Percentiles rank a stretch among this genome's conserved stretches.
Evolutionary conservation across 1,140 invertebrate species (phyloP).

Genomic region (Cydia splendana): DNA sequence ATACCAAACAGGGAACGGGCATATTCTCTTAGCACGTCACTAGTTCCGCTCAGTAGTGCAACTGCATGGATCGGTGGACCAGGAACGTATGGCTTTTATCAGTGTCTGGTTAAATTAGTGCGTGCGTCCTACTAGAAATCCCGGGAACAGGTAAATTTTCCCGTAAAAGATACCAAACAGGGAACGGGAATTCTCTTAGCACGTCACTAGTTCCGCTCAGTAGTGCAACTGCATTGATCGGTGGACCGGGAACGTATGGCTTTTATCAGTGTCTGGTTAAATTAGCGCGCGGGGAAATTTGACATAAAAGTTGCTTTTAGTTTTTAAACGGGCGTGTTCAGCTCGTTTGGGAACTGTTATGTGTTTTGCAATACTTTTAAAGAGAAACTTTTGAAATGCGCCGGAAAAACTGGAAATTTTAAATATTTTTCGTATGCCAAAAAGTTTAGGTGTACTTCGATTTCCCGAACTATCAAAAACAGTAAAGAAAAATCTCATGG

Average conservation of each 20-base stretch:
- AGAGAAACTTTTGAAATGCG: too few species aligned
- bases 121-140: background rate
- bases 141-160: background rate
- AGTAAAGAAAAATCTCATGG: too few species aligned
- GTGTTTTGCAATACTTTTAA: constrained; percentile 34
- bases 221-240: constrained; percentile 6
- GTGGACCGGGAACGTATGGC: background rate
- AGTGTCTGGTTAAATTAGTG: constrained; percentile 1
- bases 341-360: constrained; percentile 29
- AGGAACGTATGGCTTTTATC: constrained; percentile 4
- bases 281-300: background rate
- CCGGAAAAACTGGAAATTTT: too few species aligned
- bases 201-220: background rate
- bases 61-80: constrained; percentile 6
- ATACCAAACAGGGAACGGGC: background rate
- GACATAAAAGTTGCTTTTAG: background rate
- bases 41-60: background rate
- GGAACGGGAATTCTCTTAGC: background rate
- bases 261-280: constrained; percentile 14
- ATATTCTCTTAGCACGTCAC: background rate
- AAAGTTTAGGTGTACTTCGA: too few species aligned
- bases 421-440: too few species aligned
- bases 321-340: background rate
- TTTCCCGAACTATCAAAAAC: too few species aligned
- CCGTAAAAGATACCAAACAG: background rate